Evolutionary conservation across 2,888 invertebrate genomes (phyloP).

Genomic region (Hypomecis atomaria): DNA sequence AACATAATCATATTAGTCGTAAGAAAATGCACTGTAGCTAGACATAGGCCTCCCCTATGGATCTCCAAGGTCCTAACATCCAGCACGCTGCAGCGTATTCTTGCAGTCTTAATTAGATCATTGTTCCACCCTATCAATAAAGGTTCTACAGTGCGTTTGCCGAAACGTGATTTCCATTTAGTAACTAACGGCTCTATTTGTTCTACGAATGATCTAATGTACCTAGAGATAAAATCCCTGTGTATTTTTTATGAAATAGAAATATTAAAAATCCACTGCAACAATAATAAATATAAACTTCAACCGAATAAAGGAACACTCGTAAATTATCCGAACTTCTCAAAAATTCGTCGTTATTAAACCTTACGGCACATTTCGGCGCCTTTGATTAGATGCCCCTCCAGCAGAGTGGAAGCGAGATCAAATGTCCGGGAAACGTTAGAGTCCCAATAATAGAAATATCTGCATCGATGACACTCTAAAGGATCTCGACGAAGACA

Average conservation of each 20-base stretch:
- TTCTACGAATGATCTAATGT: too few species aligned
- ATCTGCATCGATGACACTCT: slow-evolving; percentile 69
- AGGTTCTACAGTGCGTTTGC: too few species aligned
- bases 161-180: too few species aligned
- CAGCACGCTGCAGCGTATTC: too few species aligned
- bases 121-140: too few species aligned
- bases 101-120: too few species aligned
- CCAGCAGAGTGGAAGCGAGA: slow-evolving; percentile 21
- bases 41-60: too few species aligned
- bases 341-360: slow-evolving; percentile 2
- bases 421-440: slow-evolving; percentile 35
- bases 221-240: too few species aligned
- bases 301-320: neutral
- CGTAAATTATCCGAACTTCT: neutral
- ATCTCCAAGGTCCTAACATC: too few species aligned
- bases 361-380: neutral
- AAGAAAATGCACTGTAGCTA: too few species aligned
- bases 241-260: neutral
- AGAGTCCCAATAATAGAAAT: slow-evolving; percentile 68
- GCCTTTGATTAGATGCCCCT: slow-evolving; percentile 19
- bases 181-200: too few species aligned
- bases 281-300: neutral
- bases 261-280: neutral
- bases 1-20: too few species aligned
- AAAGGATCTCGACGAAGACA: slow-evolving; percentile 72